phyloP scores from a whole-genome alignment of 2,113 vertebrate genomes.

The Xiphophorus maculatus region DNA sequence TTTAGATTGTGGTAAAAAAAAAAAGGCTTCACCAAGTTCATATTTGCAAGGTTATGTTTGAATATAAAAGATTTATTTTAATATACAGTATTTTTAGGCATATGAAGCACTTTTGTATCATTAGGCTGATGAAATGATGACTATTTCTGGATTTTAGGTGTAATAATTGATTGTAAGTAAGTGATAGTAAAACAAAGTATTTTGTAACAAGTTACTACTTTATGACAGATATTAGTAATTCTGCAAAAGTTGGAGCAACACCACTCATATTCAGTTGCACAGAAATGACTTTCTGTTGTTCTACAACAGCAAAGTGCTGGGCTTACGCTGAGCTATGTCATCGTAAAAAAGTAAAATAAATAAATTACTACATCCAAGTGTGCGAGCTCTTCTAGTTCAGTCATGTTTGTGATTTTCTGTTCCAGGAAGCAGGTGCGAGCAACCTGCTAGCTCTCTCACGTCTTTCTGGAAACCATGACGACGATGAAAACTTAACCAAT shows the following conservation, averaged over 20 bases:
- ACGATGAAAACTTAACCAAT: constrained; percentile 38
- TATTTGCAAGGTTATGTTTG: constrained; percentile 2
- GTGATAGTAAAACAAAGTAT: background rate
- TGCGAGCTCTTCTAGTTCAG: constrained; percentile 34
- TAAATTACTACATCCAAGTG: constrained; percentile 19
- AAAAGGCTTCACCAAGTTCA: background rate
- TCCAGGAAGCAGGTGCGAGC: constrained; percentile 11
- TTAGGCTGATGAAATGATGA: background rate
- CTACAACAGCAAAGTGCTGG: background rate
- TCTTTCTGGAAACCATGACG: constrained; percentile 4
- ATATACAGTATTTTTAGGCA: constrained; percentile 15
- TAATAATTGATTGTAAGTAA: background rate
- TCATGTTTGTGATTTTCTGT: constrained; percentile 16
- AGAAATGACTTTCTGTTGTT: constrained; percentile 5
- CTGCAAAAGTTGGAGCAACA: background rate
- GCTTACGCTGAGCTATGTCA: constrained; percentile 6
- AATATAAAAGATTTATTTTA: constrained; percentile 17
- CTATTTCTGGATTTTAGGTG: background rate
- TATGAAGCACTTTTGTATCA: background rate
- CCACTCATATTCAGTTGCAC: background rate
- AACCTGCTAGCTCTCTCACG: background rate
- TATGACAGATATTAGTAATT: background rate
- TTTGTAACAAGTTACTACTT: background rate
- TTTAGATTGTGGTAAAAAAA: background rate
- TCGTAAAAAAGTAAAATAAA: background rate